Percentiles rank a stretch among this genome's conserved stretches.
These are phyloP conservation scores for Sclerurus mexicanus DNA, from an alignment of 2,113 vertebrate genomes.

Conservation along the genomic window DNA sequence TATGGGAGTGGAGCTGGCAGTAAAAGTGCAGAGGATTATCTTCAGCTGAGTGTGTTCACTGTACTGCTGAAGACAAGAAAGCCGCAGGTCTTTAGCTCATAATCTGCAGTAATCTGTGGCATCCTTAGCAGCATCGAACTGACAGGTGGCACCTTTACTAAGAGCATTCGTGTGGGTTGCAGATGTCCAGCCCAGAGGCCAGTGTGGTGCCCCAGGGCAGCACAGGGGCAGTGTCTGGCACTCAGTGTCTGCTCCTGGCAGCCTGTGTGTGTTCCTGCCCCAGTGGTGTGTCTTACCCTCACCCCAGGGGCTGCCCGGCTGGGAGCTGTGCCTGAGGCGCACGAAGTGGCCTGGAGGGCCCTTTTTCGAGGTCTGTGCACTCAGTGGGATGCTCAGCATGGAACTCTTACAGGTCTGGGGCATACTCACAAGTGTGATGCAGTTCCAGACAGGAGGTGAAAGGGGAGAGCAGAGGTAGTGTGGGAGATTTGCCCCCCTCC, in stretches of 20 bases:
- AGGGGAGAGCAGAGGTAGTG: background rate
- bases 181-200: background rate
- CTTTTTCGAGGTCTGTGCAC: background rate
- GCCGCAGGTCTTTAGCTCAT: background rate
- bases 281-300: background rate
- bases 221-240: background rate
- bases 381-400: background rate
- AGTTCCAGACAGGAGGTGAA: background rate
- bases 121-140: background rate
- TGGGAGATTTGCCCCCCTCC: background rate
- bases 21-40: background rate
- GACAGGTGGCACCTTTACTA: background rate
- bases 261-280: background rate
- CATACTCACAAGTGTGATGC: background rate
- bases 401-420: background rate
- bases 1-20: background rate
- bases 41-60: background rate
- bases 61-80: background rate
- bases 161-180: background rate
- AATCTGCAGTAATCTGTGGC: background rate
- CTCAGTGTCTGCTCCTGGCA: fast-evolving
- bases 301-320: fast-evolving
- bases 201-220: background rate
- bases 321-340: background rate
- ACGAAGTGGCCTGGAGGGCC: background rate